Evolutionary conservation across 2,113 vertebrate genomes (phyloP).

Genomic region (Stictonetta naevosa): DNA sequence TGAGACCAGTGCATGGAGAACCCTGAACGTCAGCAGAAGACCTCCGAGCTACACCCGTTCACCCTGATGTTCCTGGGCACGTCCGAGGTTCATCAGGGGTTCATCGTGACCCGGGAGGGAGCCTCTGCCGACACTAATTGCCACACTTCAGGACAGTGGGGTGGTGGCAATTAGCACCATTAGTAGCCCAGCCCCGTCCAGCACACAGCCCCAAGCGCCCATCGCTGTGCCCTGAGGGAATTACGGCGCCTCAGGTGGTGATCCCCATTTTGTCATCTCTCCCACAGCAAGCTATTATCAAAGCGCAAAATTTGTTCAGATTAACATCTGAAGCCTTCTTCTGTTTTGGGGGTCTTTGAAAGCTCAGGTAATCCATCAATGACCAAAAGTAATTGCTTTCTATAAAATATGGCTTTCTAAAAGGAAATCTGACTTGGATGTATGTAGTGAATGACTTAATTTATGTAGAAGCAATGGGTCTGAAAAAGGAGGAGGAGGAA

Average conservation of each 20-base stretch:
- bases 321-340: not conserved
- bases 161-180: not conserved
- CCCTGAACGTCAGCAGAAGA: not conserved
- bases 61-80: accelerated
- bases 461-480: conserved; percentile 30
- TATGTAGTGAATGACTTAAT: conserved; percentile 43
- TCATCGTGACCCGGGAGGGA: not conserved
- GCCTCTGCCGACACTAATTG: not conserved
- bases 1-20: not conserved
- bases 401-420: conserved; percentile 22
- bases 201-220: not conserved
- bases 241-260: not conserved
- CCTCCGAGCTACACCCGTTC: accelerated
- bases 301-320: not conserved
- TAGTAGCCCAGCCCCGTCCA: not conserved
- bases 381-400: conserved; percentile 41
- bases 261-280: not conserved
- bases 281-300: not conserved
- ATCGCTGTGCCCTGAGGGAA: accelerated
- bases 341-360: not conserved
- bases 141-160: accelerated
- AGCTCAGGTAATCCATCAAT: conserved; percentile 33
- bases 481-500: conserved; percentile 45
- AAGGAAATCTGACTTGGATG: conserved; percentile 36
- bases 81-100: not conserved